Conservation (phyloP, 1,140 invertebrate genomes). For the Archivesica marissinica region DNA sequence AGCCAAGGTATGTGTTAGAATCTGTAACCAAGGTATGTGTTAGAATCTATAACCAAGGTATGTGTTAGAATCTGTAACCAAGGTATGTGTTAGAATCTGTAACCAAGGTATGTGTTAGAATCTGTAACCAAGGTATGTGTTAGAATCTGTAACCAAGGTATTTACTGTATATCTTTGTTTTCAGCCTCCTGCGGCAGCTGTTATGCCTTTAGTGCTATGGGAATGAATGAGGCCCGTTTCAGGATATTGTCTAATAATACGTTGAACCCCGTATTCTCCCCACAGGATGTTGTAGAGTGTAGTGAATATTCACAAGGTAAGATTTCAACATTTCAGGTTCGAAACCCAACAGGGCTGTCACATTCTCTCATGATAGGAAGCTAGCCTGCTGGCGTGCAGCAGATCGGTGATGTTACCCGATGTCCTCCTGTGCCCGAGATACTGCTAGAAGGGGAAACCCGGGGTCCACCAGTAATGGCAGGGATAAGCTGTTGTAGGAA, state of each 20-base stretch:
- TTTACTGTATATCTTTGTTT: too few relatives aligned
- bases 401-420: too few relatives aligned
- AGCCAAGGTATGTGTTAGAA: slow-evolving; percentile 80
- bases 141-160: too few relatives aligned
- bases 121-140: too few relatives aligned
- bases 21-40: slow-evolving; percentile 83
- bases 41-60: slow-evolving; percentile 83
- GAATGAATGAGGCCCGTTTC: slow-evolving; percentile 84
- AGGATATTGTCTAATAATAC: slow-evolving; percentile 85
- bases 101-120: slow-evolving; percentile 80
- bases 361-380: too few relatives aligned
- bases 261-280: slow-evolving; percentile 81
- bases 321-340: too few relatives aligned
- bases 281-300: slow-evolving; percentile 86
- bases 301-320: slow-evolving; percentile 84
- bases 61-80: slow-evolving; percentile 82
- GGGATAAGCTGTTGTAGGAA: too few relatives aligned
- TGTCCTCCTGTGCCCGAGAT: too few relatives aligned
- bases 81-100: slow-evolving; percentile 76
- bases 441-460: too few relatives aligned
- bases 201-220: slow-evolving; percentile 86
- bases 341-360: too few relatives aligned
- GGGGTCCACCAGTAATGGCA: too few relatives aligned
- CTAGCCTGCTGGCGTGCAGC: too few relatives aligned
- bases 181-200: slow-evolving; percentile 85